Percentiles rank a stretch among this genome's conserved stretches.
Conservation (phyloP, 2,797 vertebrate genomes). For the Falco peregrinus region DNA sequence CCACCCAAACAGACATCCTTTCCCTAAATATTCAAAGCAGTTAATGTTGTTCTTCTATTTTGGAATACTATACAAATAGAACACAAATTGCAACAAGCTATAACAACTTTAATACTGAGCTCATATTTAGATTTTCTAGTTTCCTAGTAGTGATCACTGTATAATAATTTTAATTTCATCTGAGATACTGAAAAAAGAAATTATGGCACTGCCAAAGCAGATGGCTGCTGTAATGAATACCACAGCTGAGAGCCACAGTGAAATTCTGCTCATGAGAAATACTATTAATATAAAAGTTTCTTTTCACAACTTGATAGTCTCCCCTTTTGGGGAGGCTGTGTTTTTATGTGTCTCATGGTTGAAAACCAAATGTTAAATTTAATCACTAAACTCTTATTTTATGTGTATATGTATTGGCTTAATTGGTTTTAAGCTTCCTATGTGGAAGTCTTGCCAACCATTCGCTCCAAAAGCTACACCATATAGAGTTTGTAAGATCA, state of each 20-base stretch:
- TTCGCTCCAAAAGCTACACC: not conserved
- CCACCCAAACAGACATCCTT: constrained; percentile 25
- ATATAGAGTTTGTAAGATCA: not conserved
- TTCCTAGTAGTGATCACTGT: constrained; percentile 15
- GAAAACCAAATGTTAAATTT: not conserved
- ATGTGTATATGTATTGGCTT: not conserved
- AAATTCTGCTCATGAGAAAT: constrained; percentile 15
- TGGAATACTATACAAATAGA: constrained; percentile 51
- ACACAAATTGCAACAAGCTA: constrained; percentile 46
- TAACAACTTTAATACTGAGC: constrained; percentile 49
- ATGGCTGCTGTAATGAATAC: constrained; percentile 54
- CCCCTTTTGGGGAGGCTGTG: not conserved
- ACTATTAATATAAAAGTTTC: not conserved
- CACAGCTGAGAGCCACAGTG: constrained; percentile 25
- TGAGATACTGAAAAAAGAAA: constrained; percentile 60
- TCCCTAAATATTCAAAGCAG: not conserved
- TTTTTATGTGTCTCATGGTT: not conserved
- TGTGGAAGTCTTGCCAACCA: not conserved
- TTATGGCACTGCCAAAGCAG: constrained; percentile 63
- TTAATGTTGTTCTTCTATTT: constrained; percentile 14
- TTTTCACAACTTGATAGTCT: not conserved
- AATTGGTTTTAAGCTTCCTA: not conserved
- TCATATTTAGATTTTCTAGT: constrained; percentile 56
- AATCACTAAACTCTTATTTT: not conserved
- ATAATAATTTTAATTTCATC: constrained; percentile 60